Conservation (phyloP, 2,888 invertebrate species). For the Cremastinae sp. region DNA sequence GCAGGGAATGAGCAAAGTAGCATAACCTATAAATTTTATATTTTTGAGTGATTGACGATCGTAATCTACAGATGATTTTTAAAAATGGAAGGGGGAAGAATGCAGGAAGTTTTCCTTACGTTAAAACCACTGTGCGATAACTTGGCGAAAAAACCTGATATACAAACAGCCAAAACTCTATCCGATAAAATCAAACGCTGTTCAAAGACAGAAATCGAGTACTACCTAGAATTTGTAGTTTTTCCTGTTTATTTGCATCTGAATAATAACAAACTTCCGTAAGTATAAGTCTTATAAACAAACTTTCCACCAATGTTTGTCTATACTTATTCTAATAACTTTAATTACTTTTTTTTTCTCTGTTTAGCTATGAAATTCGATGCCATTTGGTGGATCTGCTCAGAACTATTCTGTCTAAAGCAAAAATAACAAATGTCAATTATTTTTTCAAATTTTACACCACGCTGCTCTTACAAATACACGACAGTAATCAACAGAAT, state of each 20-base stretch:
- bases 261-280: conserved; percentile 70
- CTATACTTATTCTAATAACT: conserved; percentile 50
- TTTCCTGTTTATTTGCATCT: conserved; percentile 81
- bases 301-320: conserved; percentile 1
- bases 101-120: conserved; percentile 68
- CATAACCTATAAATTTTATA: conserved; percentile 13
- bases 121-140: conserved; percentile 83
- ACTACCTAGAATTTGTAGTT: conserved; percentile 82
- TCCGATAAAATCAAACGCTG: conserved; percentile 76
- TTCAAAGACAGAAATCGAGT: conserved; percentile 80
- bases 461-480: conserved; percentile 82
- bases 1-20: not conserved
- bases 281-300: conserved; percentile 30
- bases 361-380: conserved; percentile 81
- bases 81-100: conserved; percentile 66
- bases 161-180: conserved; percentile 78
- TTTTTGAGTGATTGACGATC: not conserved
- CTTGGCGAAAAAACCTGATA: conserved; percentile 81
- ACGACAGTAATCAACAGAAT: conserved; percentile 79
- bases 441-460: conserved; percentile 83
- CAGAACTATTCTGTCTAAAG: conserved; percentile 81
- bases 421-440: conserved; percentile 81
- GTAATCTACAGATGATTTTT: not conserved
- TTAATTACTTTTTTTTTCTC: not conserved
- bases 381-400: conserved; percentile 82